These are phyloP conservation scores for Adela reaumurella DNA, from an alignment of 2,888 invertebrate species.

Conservation along the genomic window DNA sequence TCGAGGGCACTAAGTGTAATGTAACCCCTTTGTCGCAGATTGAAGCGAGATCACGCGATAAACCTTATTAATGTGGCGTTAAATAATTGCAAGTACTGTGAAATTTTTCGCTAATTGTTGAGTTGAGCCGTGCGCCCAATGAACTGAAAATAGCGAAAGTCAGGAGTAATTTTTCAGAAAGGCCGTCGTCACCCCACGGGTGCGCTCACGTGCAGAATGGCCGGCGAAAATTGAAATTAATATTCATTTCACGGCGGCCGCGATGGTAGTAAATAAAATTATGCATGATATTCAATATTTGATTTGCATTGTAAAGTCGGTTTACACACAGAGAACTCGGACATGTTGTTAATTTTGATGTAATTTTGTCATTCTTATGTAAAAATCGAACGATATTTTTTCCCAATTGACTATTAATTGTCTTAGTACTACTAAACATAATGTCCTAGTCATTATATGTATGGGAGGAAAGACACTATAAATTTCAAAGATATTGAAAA, in stretches of 20 bases:
- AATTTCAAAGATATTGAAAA: too few species aligned
- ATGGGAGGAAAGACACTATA: too few species aligned
- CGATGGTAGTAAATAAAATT: not conserved
- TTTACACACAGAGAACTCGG: not conserved
- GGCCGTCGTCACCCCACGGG: not conserved
- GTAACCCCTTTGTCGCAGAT: conserved; percentile 29
- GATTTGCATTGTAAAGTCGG: not conserved
- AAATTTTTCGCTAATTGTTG: not conserved
- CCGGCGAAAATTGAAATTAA: not conserved
- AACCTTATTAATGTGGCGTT: conserved; percentile 28
- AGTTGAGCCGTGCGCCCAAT: not conserved
- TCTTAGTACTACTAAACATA: too few species aligned
- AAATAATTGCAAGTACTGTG: conserved; percentile 13
- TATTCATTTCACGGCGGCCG: not conserved
- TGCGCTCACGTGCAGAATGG: not conserved
- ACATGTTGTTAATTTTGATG: not conserved
- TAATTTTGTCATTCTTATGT: not conserved
- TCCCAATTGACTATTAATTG: too few species aligned
- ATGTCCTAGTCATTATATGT: too few species aligned
- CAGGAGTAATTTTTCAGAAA: too few species aligned
- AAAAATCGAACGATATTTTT: too few species aligned
- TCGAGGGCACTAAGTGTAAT: conserved; percentile 24
- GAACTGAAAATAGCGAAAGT: too few species aligned
- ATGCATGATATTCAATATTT: not conserved
- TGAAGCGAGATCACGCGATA: conserved; percentile 28